A percentile compares a stretch with the other conserved stretches of the same genome.
Evolutionary conservation across 2,888 invertebrate genomes (phyloP).

Genomic region (Phalera bucephala): DNA sequence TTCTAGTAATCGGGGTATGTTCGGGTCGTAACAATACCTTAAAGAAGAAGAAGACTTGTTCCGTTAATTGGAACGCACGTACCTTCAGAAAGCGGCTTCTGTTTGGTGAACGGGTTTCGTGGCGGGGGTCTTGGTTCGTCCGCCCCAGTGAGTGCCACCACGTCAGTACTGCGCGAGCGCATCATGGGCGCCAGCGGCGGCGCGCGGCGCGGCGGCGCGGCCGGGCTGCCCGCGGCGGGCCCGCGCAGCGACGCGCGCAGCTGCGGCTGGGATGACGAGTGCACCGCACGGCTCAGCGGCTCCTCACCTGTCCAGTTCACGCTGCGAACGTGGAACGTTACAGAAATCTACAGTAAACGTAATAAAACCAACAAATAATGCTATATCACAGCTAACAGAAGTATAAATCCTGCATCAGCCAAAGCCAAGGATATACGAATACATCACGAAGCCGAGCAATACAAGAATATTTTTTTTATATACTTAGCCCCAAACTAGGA

Average conservation of each 20-base stretch:
- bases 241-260: constrained; percentile 53
- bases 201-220: constrained; percentile 28
- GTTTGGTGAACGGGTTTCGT: constrained; percentile 41
- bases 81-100: constrained; percentile 52
- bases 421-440: too few species aligned
- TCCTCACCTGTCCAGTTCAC: constrained; percentile 77
- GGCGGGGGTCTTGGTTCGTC: constrained; percentile 56
- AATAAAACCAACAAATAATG: too few species aligned
- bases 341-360: too few species aligned
- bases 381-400: too few species aligned
- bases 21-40: too few species aligned
- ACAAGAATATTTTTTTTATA: too few species aligned
- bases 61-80: too few species aligned
- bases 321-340: constrained; percentile 45
- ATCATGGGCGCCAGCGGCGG: constrained; percentile 31
- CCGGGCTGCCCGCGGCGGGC: constrained; percentile 23
- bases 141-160: constrained; percentile 28
- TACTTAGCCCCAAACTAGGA: too few species aligned
- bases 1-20: too few species aligned
- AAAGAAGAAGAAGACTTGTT: too few species aligned
- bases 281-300: constrained; percentile 47
- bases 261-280: constrained; percentile 54
- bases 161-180: constrained; percentile 59
- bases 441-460: too few species aligned
- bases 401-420: too few species aligned